Base-by-base conservation (phyloP, 2,113 vertebrate species). In the Zapus hudsonius region DNA sequence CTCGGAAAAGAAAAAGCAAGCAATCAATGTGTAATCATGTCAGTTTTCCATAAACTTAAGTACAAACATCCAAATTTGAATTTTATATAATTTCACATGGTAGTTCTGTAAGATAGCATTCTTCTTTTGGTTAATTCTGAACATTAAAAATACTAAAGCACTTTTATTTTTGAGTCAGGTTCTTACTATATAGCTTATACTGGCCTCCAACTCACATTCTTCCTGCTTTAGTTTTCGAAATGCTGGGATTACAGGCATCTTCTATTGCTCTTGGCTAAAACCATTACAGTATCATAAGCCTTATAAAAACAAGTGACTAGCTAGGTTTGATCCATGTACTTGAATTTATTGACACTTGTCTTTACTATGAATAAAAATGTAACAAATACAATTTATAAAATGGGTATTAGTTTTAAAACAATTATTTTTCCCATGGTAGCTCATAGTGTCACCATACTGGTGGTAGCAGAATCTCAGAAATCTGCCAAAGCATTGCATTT, bases 351-450 rank as follows among this genome's bases (percentile, higher is more conserved):
- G 16, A 59, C 9, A 3, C 20, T 20, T 80, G 15, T 66, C 44
- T 87, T 84, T 81, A 88, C n/a, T 66, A 27, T 72, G 7, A 90
- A 80, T 42, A 67, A 47, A 93, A 17, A 76, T 42, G 36, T 66
- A 76, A 85, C 70, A 78, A 89, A 40, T 7, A 61, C 38, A 82
- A 25, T 33, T 86, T 67, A 75, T 86, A 61, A 42, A 95, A 55
- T 70, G 81, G 85, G 44, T 52, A 81, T 76, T 93, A 86, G 36
- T 2, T 40, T 93, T 80, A 38, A 59, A 91, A 87, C 23, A 33
- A 64, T 44, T n/a, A 19, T 80, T 74, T 82, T 59, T 13, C 33
- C 42, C 42, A 75, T 22, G 38, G 59, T 79, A 29, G 31, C 7
- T 87, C 44, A 22, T 2, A 23, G 47, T 93, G 33, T 22, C 20